These are phyloP conservation scores for Nicator chloris DNA, from an alignment of 2,113 vertebrate genomes.

Conservation along the genomic window DNA sequence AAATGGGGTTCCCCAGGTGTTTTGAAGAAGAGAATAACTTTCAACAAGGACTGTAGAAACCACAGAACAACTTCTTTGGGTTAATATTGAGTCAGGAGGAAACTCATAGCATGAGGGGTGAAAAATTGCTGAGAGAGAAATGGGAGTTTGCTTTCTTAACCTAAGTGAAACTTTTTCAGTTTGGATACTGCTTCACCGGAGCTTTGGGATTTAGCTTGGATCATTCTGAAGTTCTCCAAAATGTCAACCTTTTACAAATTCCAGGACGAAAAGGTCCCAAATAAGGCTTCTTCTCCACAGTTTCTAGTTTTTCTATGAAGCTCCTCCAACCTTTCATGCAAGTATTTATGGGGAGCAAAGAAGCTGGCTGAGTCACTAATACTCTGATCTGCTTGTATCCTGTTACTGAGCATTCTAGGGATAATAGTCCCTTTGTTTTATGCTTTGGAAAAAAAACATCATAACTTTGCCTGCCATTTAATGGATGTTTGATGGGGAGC, in stretches of 20 bases:
- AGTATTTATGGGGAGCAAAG: not conserved
- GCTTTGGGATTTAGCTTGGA: not conserved
- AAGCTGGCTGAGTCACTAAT: not conserved
- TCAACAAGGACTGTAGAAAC: not conserved
- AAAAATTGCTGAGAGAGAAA: not conserved
- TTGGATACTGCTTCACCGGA: not conserved
- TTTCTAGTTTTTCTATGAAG: not conserved
- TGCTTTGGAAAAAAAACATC: not conserved
- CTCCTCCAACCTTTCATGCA: not conserved
- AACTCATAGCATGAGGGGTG: not conserved
- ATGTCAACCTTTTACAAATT: not conserved
- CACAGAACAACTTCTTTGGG: not conserved
- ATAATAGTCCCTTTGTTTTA: conserved; percentile 21
- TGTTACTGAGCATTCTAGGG: not conserved
- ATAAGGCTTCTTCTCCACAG: not conserved
- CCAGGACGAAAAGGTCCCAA: not conserved
- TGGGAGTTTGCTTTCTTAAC: not conserved
- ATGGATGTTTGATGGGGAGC: not conserved
- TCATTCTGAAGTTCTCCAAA: not conserved
- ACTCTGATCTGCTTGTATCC: not conserved
- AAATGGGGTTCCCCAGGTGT: not conserved
- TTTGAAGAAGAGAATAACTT: not conserved
- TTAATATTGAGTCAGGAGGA: not conserved
- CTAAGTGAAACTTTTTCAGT: not conserved
- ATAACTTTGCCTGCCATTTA: not conserved